Conservation (phyloP, 1,140 invertebrate species). For the Leptinotarsa lineolata region DNA sequence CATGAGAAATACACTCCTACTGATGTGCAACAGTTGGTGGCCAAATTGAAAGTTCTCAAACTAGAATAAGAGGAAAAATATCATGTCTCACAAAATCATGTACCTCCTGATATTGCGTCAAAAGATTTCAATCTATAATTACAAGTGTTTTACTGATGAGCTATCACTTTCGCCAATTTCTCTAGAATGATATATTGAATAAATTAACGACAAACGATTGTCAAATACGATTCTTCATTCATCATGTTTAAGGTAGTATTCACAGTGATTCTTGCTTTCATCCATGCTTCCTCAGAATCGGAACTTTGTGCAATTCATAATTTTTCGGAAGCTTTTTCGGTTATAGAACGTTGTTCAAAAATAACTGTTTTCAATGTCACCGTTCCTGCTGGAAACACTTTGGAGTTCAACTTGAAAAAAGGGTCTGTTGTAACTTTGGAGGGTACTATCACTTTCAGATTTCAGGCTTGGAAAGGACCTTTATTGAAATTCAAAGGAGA, state of each 20-base stretch:
- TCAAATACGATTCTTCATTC: not conserved
- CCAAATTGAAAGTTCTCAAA: too few species aligned
- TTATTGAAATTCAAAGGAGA: not conserved
- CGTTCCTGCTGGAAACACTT: conserved; percentile 13
- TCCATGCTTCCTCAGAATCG: not conserved
- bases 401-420: conserved; percentile 12
- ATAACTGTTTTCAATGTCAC: conserved; percentile 13
- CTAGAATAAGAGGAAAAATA: too few species aligned
- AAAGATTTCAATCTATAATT: too few species aligned
- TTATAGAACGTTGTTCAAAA: not conserved
- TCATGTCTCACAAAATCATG: too few species aligned
- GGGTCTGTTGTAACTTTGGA: conserved; percentile 6
- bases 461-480: not conserved
- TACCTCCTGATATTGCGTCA: too few species aligned
- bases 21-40: too few species aligned
- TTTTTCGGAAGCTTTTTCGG: not conserved
- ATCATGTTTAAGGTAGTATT: not conserved
- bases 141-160: too few species aligned
- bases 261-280: not conserved
- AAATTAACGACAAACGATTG: too few species aligned
- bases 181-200: too few species aligned
- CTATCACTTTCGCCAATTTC: too few species aligned
- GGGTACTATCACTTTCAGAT: conserved; percentile 1
- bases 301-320: not conserved
- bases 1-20: too few species aligned